These are phyloP conservation scores for Agonum fuliginosum DNA, from an alignment of 2,888 invertebrate genomes.

Conservation along the genomic window DNA sequence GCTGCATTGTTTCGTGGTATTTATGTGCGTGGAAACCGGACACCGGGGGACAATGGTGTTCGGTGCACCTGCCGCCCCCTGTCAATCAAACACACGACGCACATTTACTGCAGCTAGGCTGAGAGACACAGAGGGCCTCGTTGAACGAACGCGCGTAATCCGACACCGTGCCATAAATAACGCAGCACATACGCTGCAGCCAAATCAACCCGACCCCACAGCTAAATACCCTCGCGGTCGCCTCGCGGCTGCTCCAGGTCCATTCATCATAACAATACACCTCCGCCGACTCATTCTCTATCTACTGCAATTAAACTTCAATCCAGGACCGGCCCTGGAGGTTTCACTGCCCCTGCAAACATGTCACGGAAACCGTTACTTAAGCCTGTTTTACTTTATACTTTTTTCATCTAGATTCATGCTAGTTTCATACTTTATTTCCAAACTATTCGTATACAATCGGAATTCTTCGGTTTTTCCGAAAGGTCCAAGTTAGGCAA, in stretches of 20 bases:
- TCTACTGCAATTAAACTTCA: constrained; percentile 24
- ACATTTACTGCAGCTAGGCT: constrained; percentile 69
- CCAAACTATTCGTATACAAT: too few species aligned
- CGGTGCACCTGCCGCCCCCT: constrained; percentile 44
- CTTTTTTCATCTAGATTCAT: too few species aligned
- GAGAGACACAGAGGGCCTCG: constrained; percentile 67
- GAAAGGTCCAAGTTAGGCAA: too few species aligned
- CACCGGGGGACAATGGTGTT: constrained; percentile 53
- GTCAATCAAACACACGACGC: constrained; percentile 56
- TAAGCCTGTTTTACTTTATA: too few species aligned
- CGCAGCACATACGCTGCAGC: constrained; percentile 34
- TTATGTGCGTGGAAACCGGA: constrained; percentile 56
- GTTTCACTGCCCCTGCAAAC: too few species aligned
- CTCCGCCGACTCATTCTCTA: not conserved
- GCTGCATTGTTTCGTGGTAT: constrained; percentile 40
- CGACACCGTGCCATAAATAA: constrained; percentile 52
- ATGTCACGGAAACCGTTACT: too few species aligned
- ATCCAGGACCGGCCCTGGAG: too few species aligned
- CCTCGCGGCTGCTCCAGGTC: constrained; percentile 18
- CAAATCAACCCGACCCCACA: constrained; percentile 46
- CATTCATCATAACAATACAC: constrained; percentile 36
- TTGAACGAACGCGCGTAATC: constrained; percentile 46
- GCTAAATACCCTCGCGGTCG: constrained; percentile 41
- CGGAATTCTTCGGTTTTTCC: too few species aligned
- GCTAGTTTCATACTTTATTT: too few species aligned